Evolutionary conservation across 35 echinoderm and acorn worm species (phyloP).

Genomic region (Apostichopus californicus): DNA sequence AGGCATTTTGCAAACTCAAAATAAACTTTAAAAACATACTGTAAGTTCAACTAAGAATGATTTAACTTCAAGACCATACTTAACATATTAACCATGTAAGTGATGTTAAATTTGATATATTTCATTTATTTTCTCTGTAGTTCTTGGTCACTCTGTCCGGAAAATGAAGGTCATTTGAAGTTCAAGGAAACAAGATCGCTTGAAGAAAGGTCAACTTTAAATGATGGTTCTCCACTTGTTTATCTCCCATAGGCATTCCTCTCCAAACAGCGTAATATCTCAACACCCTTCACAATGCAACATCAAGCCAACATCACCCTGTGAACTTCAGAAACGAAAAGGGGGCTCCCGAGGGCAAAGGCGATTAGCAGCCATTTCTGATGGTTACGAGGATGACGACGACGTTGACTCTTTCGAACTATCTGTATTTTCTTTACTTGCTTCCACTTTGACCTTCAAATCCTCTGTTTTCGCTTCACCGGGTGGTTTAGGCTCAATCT

Average conservation of each 20-base stretch:
- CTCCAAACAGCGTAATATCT: background rate
- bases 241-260: background rate
- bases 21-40: no score
- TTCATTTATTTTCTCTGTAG: no score
- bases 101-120: no score
- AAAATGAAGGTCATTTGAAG: no score
- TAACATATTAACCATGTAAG: no score
- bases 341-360: background rate
- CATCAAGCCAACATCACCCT: background rate
- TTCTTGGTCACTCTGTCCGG: no score
- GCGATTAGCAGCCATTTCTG: background rate
- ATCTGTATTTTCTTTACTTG: background rate
- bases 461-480: background rate
- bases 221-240: background rate
- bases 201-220: no score
- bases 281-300: background rate
- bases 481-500: background rate
- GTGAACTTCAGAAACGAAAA: background rate
- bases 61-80: no score
- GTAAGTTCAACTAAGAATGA: no score
- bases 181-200: no score
- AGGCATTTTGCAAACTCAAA: no score
- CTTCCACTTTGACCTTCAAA: constrained; percentile 26
- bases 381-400: background rate
- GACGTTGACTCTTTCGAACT: background rate